Percentiles rank a stretch among this genome's conserved stretches.
phyloP scores from a whole-genome alignment of 2,797 vertebrate species.

The Pipistrellus pygmaeus region DNA sequence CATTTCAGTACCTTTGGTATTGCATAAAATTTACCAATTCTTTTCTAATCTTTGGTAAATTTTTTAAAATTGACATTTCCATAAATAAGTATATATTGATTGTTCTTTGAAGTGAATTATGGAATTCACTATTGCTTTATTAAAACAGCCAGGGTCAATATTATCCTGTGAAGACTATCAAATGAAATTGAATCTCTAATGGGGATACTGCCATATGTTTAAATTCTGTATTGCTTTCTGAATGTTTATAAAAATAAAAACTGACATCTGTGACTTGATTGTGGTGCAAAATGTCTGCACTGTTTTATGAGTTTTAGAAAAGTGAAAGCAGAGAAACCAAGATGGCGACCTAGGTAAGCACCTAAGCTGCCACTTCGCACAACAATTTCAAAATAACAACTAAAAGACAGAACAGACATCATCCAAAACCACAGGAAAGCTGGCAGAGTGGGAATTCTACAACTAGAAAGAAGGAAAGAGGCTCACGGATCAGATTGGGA shows the following conservation, averaged over 20 bases:
- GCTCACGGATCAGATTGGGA: too few relatives aligned
- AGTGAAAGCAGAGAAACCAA: slow-evolving; percentile 68
- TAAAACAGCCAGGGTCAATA: neutral
- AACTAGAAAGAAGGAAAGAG: too few relatives aligned
- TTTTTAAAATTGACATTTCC: neutral
- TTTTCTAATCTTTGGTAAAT: neutral
- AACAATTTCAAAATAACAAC: too few relatives aligned
- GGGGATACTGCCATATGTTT: neutral
- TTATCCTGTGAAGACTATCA: neutral
- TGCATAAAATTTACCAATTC: neutral
- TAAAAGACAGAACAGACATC: too few relatives aligned
- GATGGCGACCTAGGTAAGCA: too few relatives aligned
- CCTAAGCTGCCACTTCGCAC: too few relatives aligned
- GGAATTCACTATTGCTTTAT: neutral
- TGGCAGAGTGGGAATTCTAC: too few relatives aligned
- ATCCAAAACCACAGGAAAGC: too few relatives aligned
- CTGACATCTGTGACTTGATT: neutral
- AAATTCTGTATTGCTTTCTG: neutral
- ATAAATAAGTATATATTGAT: neutral
- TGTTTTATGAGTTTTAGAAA: neutral
- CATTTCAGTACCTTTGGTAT: neutral
- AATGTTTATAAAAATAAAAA: neutral
- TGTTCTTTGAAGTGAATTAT: neutral
- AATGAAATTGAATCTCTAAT: neutral
- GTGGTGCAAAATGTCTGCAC: neutral